These are phyloP conservation scores for Megaceryle maxima DNA, from an alignment of 2,113 vertebrate species.

Conservation along the genomic window DNA sequence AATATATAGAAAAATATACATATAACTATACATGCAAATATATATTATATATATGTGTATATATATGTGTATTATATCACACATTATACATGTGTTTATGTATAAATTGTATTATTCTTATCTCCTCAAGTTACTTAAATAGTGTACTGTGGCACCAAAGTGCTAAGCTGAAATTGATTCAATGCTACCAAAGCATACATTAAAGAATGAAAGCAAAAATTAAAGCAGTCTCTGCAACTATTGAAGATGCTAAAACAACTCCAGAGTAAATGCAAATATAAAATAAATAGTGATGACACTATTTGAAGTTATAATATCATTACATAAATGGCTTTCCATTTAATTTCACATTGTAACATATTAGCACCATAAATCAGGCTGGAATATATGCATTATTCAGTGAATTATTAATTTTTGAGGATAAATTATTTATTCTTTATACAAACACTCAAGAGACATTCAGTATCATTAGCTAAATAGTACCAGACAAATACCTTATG, in stretches of 20 bases:
- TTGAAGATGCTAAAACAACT: neutral
- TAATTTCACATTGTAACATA: conserved; percentile 6
- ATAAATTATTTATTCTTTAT: conserved; percentile 5
- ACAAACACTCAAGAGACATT: neutral
- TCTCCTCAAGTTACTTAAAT: neutral
- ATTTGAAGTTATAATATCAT: neutral
- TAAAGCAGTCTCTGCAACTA: neutral
- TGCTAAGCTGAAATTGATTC: neutral
- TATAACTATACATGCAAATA: neutral
- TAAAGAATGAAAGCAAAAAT: neutral
- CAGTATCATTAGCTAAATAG: neutral
- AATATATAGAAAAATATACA: neutral
- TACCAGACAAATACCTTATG: neutral
- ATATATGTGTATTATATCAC: neutral
- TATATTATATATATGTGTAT: too few species aligned
- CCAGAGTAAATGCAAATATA: neutral
- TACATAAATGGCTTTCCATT: neutral
- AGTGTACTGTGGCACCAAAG: neutral
- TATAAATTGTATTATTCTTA: neutral
- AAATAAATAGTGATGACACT: neutral
- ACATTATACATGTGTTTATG: neutral
- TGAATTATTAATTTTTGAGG: neutral
- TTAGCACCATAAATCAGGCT: neutral
- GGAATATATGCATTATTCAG: neutral
- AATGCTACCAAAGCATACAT: neutral